These are phyloP conservation scores for Pheosia tremula DNA, from an alignment of 2,888 invertebrate species.

Conservation along the genomic window DNA sequence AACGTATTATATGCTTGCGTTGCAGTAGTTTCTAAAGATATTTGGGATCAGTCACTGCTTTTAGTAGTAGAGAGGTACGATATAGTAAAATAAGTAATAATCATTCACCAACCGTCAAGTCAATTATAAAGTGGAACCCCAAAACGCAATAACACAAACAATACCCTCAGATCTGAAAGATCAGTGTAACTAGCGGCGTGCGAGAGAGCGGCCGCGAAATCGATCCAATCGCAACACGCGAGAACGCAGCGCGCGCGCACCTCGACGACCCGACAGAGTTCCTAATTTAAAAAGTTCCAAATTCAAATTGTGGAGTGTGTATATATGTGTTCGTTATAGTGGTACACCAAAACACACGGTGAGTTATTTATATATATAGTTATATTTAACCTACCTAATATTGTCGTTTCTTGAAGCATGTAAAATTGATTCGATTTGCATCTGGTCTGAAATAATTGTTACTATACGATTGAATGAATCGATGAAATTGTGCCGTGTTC, in stretches of 20 bases:
- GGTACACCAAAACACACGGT: neutral
- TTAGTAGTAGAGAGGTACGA: no score
- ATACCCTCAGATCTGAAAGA: neutral
- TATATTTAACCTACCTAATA: neutral
- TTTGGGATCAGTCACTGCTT: no score
- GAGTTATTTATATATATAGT: neutral
- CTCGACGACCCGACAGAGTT: neutral
- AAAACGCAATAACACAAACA: neutral
- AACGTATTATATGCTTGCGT: no score
- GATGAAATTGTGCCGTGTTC: neutral
- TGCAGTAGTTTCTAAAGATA: no score
- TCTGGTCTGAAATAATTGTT: neutral
- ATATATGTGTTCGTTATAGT: neutral
- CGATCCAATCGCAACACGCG: neutral
- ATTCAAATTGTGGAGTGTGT: neutral
- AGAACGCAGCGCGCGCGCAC: neutral
- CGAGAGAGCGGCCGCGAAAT: slow-evolving; percentile 1
- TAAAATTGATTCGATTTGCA: neutral
- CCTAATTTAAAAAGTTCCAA: neutral
- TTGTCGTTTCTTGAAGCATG: neutral
- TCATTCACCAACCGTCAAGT: neutral
- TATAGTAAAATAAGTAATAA: neutral
- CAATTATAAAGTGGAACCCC: neutral
- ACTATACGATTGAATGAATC: neutral
- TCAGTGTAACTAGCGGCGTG: neutral